phyloP scores from a whole-genome alignment of 2,888 invertebrate genomes.

The Byasa hedistus region DNA sequence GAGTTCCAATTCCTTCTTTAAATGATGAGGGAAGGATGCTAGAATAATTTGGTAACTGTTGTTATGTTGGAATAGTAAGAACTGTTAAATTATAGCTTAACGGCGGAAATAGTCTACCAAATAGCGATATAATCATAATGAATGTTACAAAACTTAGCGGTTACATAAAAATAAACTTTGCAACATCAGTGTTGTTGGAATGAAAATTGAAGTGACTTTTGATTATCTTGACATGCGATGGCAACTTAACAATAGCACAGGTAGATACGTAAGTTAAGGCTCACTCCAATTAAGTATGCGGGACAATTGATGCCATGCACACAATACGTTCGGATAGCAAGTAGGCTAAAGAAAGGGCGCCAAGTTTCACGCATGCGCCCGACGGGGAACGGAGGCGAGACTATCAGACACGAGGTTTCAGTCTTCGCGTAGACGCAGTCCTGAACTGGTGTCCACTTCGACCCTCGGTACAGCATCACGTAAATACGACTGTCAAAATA shows the following conservation, averaged over 20 bases:
- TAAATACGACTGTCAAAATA: conserved; percentile 39
- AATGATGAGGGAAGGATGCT: too few species aligned
- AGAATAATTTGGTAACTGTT: too few species aligned
- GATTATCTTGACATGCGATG: neutral
- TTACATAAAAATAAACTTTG: neutral
- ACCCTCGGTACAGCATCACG: conserved; percentile 33
- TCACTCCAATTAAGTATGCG: conserved; percentile 68
- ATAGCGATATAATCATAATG: too few species aligned
- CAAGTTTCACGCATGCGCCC: conserved; percentile 66
- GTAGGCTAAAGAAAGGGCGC: conserved; percentile 74
- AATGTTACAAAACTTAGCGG: too few species aligned
- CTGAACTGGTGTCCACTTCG: conserved; percentile 43
- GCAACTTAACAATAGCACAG: conserved; percentile 22
- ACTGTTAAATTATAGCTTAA: too few species aligned
- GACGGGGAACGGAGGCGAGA: conserved; percentile 41
- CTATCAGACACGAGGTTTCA: conserved; percentile 58
- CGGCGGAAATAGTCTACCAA: too few species aligned
- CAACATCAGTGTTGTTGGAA: neutral
- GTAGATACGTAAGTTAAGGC: conserved; percentile 21
- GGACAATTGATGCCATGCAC: conserved; percentile 71
- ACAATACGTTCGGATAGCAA: conserved; percentile 64
- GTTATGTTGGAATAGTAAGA: too few species aligned
- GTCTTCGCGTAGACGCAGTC: conserved; percentile 55
- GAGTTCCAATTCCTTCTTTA: too few species aligned
- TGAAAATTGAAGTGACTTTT: neutral